phyloP scores from a whole-genome alignment of 2,888 invertebrate species.

The Troides helena region DNA sequence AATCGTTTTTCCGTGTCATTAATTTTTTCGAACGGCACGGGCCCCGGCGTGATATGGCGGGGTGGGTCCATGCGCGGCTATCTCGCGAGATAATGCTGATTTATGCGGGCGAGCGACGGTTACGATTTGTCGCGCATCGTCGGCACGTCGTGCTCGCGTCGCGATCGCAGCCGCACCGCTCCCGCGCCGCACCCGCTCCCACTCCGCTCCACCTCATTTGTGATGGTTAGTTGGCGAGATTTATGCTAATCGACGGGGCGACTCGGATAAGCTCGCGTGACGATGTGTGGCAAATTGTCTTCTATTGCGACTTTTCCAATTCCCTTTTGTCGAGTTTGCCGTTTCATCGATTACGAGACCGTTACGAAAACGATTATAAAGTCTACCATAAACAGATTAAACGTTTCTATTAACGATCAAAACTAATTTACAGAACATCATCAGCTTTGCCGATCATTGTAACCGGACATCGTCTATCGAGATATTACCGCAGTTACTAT shows the following conservation, averaged over 20 bases:
- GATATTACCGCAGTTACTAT: no score
- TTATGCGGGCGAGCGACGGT: conserved; percentile 74
- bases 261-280: conserved; percentile 74
- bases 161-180: conserved; percentile 47
- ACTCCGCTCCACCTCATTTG: conserved; percentile 53
- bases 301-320: conserved; percentile 65
- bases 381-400: conserved; percentile 1
- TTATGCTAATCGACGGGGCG: conserved; percentile 79
- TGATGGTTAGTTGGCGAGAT: conserved; percentile 78
- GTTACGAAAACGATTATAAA: conserved; percentile 30
- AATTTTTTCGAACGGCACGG: conserved; percentile 80
- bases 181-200: no score
- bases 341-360: conserved; percentile 53
- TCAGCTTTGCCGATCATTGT: no score
- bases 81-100: conserved; percentile 81
- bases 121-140: conserved; percentile 77
- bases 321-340: conserved; percentile 60
- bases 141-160: conserved; percentile 40
- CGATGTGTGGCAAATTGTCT: conserved; percentile 76
- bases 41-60: conserved; percentile 72
- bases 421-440: neutral
- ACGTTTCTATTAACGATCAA: neutral
- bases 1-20: conserved; percentile 81
- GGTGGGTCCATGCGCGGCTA: conserved; percentile 63
- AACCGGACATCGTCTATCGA: no score